Percentiles rank a stretch among this genome's conserved stretches.
Evolutionary conservation across 2,113 vertebrate genomes (phyloP).

Genomic region (Thamnophis sirtalis): DNA sequence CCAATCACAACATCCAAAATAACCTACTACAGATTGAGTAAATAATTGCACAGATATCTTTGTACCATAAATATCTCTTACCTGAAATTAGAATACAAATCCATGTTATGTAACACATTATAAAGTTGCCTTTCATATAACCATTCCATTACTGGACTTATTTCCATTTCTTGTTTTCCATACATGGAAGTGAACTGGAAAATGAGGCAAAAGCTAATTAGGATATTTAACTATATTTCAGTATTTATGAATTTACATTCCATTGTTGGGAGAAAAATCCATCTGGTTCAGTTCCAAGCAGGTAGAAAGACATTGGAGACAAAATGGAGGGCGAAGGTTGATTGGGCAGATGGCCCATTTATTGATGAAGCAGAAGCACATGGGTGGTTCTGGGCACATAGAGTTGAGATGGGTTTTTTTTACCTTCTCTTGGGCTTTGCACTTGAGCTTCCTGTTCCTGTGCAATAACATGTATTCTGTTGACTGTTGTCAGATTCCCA

Average conservation of each 20-base stretch:
- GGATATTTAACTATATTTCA: neutral
- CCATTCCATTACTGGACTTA: slow-evolving; percentile 55
- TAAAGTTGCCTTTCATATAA: slow-evolving; percentile 59
- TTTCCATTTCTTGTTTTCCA: slow-evolving; percentile 43
- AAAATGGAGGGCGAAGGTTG: too few relatives aligned
- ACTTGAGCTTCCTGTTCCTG: too few relatives aligned
- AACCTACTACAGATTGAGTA: neutral
- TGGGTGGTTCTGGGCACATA: too few relatives aligned
- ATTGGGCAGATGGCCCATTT: too few relatives aligned
- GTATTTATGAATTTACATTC: neutral
- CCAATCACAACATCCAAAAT: neutral
- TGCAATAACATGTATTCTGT: too few relatives aligned
- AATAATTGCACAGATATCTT: neutral
- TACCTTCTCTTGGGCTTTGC: too few relatives aligned
- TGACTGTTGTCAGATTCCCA: too few relatives aligned
- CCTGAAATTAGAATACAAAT: slow-evolving; percentile 66
- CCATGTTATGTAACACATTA: slow-evolving; percentile 46
- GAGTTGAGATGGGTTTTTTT: too few relatives aligned
- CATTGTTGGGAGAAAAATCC: too few relatives aligned
- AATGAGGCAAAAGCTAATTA: slow-evolving; percentile 14
- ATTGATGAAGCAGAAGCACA: too few relatives aligned
- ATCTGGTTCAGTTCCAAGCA: too few relatives aligned
- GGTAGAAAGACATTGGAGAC: too few relatives aligned
- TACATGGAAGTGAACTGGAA: slow-evolving; percentile 45
- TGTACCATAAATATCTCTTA: slow-evolving; percentile 33